Base-by-base conservation (phyloP, 2,113 vertebrate genomes). In the Oriolus oriolus region DNA sequence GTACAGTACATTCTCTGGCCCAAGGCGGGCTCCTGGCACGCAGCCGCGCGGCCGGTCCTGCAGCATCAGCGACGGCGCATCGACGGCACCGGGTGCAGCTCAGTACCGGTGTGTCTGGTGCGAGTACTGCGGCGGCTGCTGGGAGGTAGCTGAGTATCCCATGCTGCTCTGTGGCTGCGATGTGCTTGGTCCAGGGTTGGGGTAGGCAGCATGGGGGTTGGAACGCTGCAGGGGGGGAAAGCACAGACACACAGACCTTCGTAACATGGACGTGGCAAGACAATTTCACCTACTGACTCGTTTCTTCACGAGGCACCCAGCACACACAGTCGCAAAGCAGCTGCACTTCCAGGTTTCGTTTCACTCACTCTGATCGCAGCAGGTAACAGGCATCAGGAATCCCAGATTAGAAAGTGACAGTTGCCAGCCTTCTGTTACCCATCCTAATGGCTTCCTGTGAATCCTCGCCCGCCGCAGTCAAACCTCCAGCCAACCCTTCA, bases 171-270 rank as follows among this genome's bases (percentile, higher is more conserved):
- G 99, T 93, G 99, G 99, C 98, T 99, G 99, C 89, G 99, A 99
- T 98, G 99, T 99, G 99, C 99, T 99, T 99, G 99, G 99, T 99
- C 99, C 99, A 57, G 99, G 99, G 98, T 99, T 99, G 98, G 99
- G 99, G 97, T 99, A 99, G 97, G 99, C 99, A 99, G 99, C 99
- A 98, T 99, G 99, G 98, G 99, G 99, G 98, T 99, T 99, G 98
- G 99, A 99, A 98, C 99, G 99, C 99, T 99, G 96, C 35, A 93
- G 87, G 86, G 92, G 39, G 39, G 60, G 73, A 30, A 79, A 89
- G 87, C 84, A 96, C 90, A 89, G 78, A 96, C 71, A 91, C 1
- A 6, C 73, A 80, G 81, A 5, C 77, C 45, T 64, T 95, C 0
- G 0, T 47, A 44, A 77, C 47, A 10, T 2, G 20, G 3, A 61